Percentiles rank a stretch among this genome's conserved stretches.
Evolutionary conservation across 2,797 vertebrate species (phyloP).

Genomic region (Heteromormyrus szaboi): DNA sequence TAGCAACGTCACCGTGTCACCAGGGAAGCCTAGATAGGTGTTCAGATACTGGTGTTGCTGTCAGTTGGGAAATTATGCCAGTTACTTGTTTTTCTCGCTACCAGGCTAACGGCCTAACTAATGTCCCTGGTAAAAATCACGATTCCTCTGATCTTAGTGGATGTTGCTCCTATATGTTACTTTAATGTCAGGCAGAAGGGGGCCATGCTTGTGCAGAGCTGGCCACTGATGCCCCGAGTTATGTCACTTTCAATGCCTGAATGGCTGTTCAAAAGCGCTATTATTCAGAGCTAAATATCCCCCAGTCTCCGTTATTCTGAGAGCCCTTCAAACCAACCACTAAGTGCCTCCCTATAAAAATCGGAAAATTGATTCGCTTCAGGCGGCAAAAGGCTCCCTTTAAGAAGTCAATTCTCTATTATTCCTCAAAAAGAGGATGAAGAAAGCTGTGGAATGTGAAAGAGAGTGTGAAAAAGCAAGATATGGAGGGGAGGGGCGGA

Average conservation of each 20-base stretch:
- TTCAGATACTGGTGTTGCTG: not conserved
- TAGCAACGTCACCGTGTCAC: not conserved
- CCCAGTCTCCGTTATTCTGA: not conserved
- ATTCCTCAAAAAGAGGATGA: not conserved
- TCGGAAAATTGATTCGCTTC: conserved; percentile 8
- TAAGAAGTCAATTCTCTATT: conserved; percentile 13
- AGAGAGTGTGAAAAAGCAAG: not conserved
- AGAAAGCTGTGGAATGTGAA: not conserved
- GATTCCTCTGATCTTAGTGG: not conserved
- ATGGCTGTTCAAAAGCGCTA: not conserved
- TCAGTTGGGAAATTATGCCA: not conserved
- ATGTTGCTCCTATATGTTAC: not conserved
- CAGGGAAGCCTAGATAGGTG: not conserved
- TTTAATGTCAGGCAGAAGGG: not conserved
- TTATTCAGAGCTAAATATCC: not conserved
- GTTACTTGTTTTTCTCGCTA: not conserved
- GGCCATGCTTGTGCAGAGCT: not conserved
- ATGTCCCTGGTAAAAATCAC: not conserved
- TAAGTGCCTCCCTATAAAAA: not conserved
- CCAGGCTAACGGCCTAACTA: not conserved
- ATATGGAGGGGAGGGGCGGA: not conserved
- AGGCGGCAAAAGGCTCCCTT: not conserved
- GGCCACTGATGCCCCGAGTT: not conserved
- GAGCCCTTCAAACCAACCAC: not conserved
- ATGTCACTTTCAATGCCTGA: conserved; percentile 15